Base-by-base conservation (phyloP, 2,888 invertebrate species). In the Andrena bucephala region DNA sequence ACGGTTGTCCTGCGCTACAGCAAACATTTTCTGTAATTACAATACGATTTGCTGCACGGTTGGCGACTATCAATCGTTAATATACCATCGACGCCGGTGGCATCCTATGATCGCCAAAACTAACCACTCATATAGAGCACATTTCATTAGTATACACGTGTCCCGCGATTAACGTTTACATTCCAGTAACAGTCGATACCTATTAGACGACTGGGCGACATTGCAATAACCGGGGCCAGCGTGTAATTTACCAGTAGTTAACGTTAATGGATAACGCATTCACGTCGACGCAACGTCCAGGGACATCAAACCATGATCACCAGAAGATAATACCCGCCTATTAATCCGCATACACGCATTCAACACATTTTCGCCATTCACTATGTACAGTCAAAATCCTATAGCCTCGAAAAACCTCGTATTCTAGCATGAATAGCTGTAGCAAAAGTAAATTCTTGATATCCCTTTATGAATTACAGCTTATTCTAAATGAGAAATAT, bases 131-230 rank as follows among this genome's bases (percentile, higher is more conserved):
- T 72, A 67, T 42, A 68, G 20, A 31, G 60, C 70, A 24, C 67
- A 71, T 68, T 76, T 72, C 76, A 82, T 83, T 82, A 83, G 57
- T 57, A 72, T 82, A 76, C 76, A 68, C 31, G 66, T 62, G 31
- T 77, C 65, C 31, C 36, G 62, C 72, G 73, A 85, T 85, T 77
- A 74, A 82, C 81, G 84, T 72, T 59, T 66, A 33, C 72, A 77
- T 82, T 72, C 57, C 72, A 77, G 83, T 50, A 83, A 60, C 83
- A 83, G 83, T 77, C 83, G 83, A 83, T 83, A 83, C 24, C 83
- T 54, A 77, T 83, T 83, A 82, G 77, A 77, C 59, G 63, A 77
- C 83, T 70, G 72, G 66, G 57, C 77, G 72, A 69, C 63, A 66
- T 70, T 66, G 66, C 77, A 83, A 77, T 83, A 81, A 83, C 68